Evolutionary conservation across 2,113 vertebrate genomes (phyloP).

Genomic region (Phaethornis superciliosus): DNA sequence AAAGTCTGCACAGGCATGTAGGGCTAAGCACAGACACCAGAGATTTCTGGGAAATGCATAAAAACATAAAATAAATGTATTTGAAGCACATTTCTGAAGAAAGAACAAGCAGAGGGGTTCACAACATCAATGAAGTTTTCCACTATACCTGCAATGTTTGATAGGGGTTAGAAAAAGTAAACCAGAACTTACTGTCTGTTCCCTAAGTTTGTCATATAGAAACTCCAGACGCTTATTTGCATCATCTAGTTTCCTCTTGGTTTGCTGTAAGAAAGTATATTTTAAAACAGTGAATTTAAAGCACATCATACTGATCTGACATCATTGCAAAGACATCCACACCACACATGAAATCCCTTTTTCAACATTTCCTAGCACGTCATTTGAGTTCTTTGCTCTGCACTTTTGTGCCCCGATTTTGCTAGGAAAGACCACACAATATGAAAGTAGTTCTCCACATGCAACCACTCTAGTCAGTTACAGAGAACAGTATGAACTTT

Average conservation of each 20-base stretch:
- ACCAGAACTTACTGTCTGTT: constrained; percentile 87
- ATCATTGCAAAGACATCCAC: background rate
- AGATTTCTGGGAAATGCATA: background rate
- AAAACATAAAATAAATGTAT: background rate
- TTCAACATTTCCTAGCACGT: background rate
- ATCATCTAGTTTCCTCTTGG: constrained; percentile 96
- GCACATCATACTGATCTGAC: background rate
- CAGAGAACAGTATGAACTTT: background rate
- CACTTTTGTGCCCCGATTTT: background rate
- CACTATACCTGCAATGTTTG: background rate
- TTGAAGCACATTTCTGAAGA: background rate
- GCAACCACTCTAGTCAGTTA: background rate
- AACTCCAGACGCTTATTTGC: constrained; percentile 94
- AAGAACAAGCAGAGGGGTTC: background rate
- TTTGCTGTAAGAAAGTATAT: constrained; percentile 84
- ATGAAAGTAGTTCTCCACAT: background rate
- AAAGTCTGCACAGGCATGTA: background rate
- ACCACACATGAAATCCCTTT: background rate
- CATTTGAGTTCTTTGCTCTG: background rate
- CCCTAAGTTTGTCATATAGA: constrained; percentile 95
- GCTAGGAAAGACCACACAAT: accelerated
- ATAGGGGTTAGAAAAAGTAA: background rate
- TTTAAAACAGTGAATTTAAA: background rate
- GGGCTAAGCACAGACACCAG: background rate
- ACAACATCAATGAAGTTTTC: background rate